Conservation (phyloP, 2,797 vertebrate species). For the Clarias pachynema region DNA sequence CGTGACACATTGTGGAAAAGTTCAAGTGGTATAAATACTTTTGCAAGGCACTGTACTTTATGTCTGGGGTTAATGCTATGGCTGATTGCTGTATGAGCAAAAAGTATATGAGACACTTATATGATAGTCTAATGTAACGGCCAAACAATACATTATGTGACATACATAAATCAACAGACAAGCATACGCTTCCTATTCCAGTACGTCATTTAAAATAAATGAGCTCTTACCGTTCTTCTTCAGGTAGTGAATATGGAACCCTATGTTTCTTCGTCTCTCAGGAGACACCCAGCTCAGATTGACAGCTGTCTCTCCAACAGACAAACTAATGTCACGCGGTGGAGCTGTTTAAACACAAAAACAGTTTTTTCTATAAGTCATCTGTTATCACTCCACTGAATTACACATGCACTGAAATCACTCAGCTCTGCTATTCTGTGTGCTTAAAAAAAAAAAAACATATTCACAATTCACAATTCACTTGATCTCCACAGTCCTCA, state of each 20-base stretch:
- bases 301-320: conserved; percentile 73
- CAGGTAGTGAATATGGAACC: conserved; percentile 78
- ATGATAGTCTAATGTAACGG: neutral
- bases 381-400: neutral
- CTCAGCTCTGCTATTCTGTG: neutral
- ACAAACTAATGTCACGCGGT: conserved; percentile 73
- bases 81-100: too few species aligned
- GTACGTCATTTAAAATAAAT: conserved; percentile 27
- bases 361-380: neutral
- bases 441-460: neutral
- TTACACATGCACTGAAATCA: neutral
- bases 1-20: too few species aligned
- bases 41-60: too few species aligned
- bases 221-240: conserved; percentile 71
- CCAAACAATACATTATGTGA: neutral
- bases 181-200: neutral
- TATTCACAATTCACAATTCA: neutral
- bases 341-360: conserved; percentile 64
- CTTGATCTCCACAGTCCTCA: conserved; percentile 6
- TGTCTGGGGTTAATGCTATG: too few species aligned
- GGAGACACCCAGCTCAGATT: conserved; percentile 81
- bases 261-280: conserved; percentile 79
- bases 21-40: too few species aligned
- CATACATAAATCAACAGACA: neutral
- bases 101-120: neutral